Evolutionary conservation across 2,797 vertebrate species (phyloP), one percentile per base, ranked within the genome.

Genomic region (Percopsis omiscomaycus): DNA sequence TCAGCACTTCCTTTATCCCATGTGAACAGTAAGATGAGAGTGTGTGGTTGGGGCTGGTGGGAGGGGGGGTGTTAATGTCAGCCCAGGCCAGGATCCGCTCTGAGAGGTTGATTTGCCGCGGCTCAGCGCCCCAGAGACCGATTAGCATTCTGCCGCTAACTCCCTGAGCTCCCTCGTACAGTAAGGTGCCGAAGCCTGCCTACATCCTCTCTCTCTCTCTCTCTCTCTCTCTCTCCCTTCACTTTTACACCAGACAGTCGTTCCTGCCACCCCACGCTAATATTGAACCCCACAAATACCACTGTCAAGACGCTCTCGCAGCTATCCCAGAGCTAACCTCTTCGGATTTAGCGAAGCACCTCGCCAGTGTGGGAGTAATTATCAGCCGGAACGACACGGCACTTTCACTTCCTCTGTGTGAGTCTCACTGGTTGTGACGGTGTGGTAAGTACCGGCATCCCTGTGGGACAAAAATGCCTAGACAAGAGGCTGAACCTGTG

Each of bases 21-120:
- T 64, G 75, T 67, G 76, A 75, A 55, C 65, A 62, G 78, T 85
- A 73, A 85, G 80, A 87, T 79, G 77, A 84, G 77, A 86, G 86
- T 77, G 71, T 86, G 80, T 79, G 74, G 83, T 85, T 79, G 76
- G 75, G 56, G 73, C 67, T 52, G 55, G 30, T 44, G 59, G 56
- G 57, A 16, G 55, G 47, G 59, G 59, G 64, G 64, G 80, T 57
- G 80, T 88, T 89, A 88, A 88, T 87, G 84, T 89, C 85, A 86
- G 85, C 69, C 83, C 55, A 9, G 86, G 81, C 84, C 85, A 63
- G 85, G 87, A 90, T 89, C 82, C 28, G 63, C 86, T 89, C 83
- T 67, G 76, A 84, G 84, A 82, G 86, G 86, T 89, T 90, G 89
- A 91, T 90, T 87, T 85, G 87, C 82, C 82, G 78, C 73, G 62